Base-by-base conservation (phyloP, 2,113 vertebrate genomes). In the Xerus inauris region DNA sequence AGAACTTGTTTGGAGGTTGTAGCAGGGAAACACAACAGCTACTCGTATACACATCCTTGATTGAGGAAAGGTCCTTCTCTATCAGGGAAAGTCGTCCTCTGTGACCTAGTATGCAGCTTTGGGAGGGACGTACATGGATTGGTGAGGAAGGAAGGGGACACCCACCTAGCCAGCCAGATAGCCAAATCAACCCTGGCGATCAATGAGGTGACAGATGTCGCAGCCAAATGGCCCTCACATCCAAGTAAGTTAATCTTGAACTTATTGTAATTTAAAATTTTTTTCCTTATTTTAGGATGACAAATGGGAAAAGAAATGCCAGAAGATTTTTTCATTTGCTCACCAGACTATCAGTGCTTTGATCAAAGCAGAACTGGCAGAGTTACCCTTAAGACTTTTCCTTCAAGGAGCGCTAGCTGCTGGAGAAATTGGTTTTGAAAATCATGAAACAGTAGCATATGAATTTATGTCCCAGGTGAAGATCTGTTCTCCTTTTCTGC, bases 231-330 rank as follows among this genome's bases (percentile, higher is more conserved):
- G n/a, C n/a, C n/a, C n/a, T n/a, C n/a, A n/a, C n/a, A n/a, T n/a
- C n/a, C n/a, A 32, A 89, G 45, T 30, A 72, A 87, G 38, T 49
- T 73, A 38, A n/a, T 82, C 54, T 93, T 77, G 76, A 85, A 62
- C 13, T 57, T 77, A 40, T 67, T 17, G 38, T 90, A 51, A 82
- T 54, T 72, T 35, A 38, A 51, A 49, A 49, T 86, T 13, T 28
- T 47, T 76, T 87, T 91, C 87, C 30, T 49, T 77, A 67, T 73
- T 95, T 71, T 94, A 99, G 99, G 99, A 99, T 97, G 99, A 99
- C 98, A 99, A 99, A 96, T 99, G 99, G 99, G 99, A 99, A 95
- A 99, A 99, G 98, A 99, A 99, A 95, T 99, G 99, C 97, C 99
- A 99, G 99, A 99, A 99, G 98, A 99, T 99, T 95, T 99, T 99